Conservation (phyloP, 2,113 vertebrate species). For the Pelusios castaneus region DNA sequence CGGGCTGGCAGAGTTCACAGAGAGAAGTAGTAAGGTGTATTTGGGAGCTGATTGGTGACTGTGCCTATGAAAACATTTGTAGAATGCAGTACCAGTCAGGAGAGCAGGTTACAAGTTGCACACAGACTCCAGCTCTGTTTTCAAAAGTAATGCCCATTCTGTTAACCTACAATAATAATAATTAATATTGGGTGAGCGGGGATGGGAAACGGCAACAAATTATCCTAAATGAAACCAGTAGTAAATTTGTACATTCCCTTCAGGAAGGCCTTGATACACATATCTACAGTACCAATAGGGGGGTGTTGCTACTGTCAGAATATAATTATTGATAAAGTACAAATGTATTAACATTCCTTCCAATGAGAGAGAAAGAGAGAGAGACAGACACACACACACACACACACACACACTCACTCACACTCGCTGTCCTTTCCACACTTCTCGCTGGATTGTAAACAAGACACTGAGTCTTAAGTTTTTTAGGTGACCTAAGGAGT, state of each 20-base stretch:
- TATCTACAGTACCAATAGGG: slow-evolving; percentile 14
- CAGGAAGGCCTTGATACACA: neutral
- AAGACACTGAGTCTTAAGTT: neutral
- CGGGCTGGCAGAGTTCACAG: neutral
- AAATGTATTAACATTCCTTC: neutral
- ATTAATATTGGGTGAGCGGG: neutral
- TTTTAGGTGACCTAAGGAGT: neutral
- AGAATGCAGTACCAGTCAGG: slow-evolving; percentile 84
- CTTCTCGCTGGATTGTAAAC: neutral
- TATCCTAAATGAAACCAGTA: neutral
- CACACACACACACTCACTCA: fast-evolving
- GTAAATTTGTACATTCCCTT: neutral
- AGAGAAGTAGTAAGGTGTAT: neutral
- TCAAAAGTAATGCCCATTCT: slow-evolving; percentile 77
- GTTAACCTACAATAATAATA: slow-evolving; percentile 77
- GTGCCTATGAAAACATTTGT: neutral
- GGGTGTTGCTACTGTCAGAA: neutral
- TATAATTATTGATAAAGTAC: neutral
- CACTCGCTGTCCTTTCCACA: neutral
- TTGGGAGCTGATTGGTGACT: neutral
- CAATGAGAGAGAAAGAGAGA: too few relatives aligned
- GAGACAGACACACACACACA: neutral
- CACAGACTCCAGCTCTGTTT: slow-evolving; percentile 76
- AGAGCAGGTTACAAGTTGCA: slow-evolving; percentile 90
- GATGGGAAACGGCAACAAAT: slow-evolving; percentile 5